phyloP scores from a whole-genome alignment of 2,797 vertebrate genomes.

The Masticophis lateralis region DNA sequence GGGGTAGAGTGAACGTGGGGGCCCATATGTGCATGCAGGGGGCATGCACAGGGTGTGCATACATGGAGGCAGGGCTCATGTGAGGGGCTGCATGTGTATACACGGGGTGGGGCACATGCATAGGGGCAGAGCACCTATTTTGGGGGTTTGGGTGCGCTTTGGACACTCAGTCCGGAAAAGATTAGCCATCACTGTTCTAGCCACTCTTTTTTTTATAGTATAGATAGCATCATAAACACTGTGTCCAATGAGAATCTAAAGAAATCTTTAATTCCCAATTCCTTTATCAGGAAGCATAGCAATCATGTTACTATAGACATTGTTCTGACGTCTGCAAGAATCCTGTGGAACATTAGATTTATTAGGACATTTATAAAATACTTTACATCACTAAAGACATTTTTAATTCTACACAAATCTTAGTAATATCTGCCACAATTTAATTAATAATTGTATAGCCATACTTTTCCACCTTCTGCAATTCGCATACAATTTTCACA shows the following conservation, averaged over 20 bases:
- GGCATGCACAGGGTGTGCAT: too few species aligned
- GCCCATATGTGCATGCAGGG: too few species aligned
- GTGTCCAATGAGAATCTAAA: not conserved
- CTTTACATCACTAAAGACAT: not conserved
- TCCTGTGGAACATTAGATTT: not conserved
- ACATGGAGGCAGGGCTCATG: too few species aligned
- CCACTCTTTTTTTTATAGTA: too few species aligned
- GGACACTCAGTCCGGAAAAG: too few species aligned
- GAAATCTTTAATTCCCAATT: not conserved
- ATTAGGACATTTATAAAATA: not conserved
- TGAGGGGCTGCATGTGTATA: too few species aligned
- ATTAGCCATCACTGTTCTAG: too few species aligned
- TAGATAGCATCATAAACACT: not conserved
- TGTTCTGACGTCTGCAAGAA: not conserved
- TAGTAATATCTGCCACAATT: not conserved
- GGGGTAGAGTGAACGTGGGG: too few species aligned
- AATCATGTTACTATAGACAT: not conserved
- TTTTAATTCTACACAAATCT: not conserved
- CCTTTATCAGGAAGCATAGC: not conserved
- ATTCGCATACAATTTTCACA: not conserved
- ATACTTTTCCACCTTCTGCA: not conserved
- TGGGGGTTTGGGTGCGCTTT: too few species aligned
- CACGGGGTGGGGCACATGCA: too few species aligned
- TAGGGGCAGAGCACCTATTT: too few species aligned
- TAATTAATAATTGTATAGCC: not conserved